phyloP scores from a whole-genome alignment of 2,888 invertebrate species.

The Ectemnius continuus region DNA sequence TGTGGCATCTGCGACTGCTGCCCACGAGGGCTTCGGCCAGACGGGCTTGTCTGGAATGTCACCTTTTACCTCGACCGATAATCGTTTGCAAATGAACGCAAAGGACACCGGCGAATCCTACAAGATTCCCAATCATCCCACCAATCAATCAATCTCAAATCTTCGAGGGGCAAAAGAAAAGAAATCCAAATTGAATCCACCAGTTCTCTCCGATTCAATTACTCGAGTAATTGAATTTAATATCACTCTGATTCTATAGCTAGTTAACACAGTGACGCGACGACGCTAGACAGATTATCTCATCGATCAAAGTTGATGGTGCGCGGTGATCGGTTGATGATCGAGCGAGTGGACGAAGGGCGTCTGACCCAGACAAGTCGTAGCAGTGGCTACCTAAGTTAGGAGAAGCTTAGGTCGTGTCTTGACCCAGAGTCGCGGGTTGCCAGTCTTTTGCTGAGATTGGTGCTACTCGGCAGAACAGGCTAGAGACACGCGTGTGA shows the following conservation, averaged over 20 bases:
- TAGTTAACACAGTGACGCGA: no score
- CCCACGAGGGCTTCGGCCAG: conserved; percentile 20
- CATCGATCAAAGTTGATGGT: conserved; percentile 2
- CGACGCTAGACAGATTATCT: background rate
- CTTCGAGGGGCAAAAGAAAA: no score
- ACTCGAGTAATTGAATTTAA: background rate
- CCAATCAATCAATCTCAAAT: no score
- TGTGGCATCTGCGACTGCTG: conserved; percentile 37
- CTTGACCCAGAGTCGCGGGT: conserved; percentile 70
- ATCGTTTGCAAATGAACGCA: no score
- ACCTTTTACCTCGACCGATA: conserved; percentile 43
- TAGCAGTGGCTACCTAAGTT: conserved; percentile 9
- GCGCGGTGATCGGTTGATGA: conserved; percentile 14
- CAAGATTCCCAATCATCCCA: no score
- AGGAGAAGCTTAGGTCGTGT: conserved; percentile 68
- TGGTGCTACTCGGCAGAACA: background rate
- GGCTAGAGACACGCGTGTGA: background rate
- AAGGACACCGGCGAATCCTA: no score
- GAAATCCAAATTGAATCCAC: conserved; percentile 12
- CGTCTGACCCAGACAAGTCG: conserved; percentile 42
- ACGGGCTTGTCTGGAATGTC: conserved; percentile 48
- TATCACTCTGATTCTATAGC: no score
- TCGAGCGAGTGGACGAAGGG: background rate
- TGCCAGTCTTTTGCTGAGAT: conserved; percentile 6
- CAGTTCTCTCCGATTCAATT: background rate